Evolutionary conservation across 2,797 vertebrate genomes (phyloP).

Genomic region (Aulostomus chinensis): DNA sequence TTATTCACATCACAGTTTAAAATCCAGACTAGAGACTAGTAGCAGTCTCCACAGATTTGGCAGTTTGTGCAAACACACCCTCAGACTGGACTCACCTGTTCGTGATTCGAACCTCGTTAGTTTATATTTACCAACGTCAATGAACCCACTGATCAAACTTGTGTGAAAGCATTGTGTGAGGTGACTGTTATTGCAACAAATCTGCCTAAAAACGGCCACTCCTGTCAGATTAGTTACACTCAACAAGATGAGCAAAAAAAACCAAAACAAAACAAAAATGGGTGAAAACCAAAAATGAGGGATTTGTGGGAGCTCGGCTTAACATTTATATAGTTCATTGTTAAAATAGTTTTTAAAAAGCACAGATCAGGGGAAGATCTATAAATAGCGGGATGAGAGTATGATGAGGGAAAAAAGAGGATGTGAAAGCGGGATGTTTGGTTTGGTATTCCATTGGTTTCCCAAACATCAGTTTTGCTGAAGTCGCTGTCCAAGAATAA

Average conservation of each 20-base stretch:
- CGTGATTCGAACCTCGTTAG: slow-evolving; percentile 16
- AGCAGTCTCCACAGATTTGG: slow-evolving; percentile 4
- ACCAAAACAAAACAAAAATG: no score
- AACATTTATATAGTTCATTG: no score
- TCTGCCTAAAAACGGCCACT: slow-evolving; percentile 15
- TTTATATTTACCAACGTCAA: slow-evolving; percentile 21
- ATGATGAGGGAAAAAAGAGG: no score
- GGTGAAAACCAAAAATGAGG: slow-evolving; percentile 22
- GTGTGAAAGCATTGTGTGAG: slow-evolving; percentile 18
- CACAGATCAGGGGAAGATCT: no score
- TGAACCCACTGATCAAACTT: slow-evolving; percentile 25
- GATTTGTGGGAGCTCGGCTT: slow-evolving; percentile 21
- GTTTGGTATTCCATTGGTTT: no score
- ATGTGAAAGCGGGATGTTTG: no score
- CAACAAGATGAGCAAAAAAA: slow-evolving; percentile 42
- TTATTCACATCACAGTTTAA: no score
- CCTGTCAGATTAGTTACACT: slow-evolving; percentile 31
- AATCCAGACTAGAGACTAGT: not conserved
- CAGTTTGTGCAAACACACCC: slow-evolving; percentile 1
- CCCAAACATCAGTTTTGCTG: no score
- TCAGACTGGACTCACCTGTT: slow-evolving; percentile 8
- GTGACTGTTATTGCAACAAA: slow-evolving; percentile 42
- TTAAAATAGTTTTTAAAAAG: no score
- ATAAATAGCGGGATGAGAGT: no score
- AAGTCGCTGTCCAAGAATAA: no score